Conservation (phyloP, 1,140 invertebrate species). For the Pygmarrhopalites habei region DNA sequence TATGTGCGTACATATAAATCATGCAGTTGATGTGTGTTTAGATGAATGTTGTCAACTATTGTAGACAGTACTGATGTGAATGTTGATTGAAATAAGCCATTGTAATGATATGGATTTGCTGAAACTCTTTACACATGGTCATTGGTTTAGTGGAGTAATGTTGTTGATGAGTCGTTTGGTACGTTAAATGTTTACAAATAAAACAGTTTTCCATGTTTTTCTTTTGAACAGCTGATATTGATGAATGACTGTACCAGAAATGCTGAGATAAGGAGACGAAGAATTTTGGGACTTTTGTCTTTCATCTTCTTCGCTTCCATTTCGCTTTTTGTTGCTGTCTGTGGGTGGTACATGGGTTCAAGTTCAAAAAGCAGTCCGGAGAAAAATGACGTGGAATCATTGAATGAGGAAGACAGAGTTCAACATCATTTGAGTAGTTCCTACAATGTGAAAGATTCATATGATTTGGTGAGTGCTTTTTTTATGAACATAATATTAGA, state of each 20-base stretch:
- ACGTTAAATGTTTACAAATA: no score
- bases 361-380: neutral
- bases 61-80: neutral
- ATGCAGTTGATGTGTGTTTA: no score
- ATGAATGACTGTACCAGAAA: slow-evolving; percentile 31
- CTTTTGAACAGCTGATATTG: slow-evolving; percentile 29
- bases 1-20: no score
- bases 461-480: no score
- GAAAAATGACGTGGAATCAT: neutral
- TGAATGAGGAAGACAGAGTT: neutral
- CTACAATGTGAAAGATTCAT: no score
- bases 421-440: no score
- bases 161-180: neutral
- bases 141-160: no score
- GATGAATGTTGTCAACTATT: neutral
- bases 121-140: neutral
- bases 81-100: no score
- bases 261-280: slow-evolving; percentile 15
- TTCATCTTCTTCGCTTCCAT: slow-evolving; percentile 30
- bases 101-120: neutral
- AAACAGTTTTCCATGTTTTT: slow-evolving; percentile 2
- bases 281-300: slow-evolving; percentile 29
- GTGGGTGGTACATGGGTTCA: slow-evolving; percentile 21
- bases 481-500: no score
- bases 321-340: slow-evolving; percentile 14